Base-by-base conservation (phyloP, 2,113 vertebrate species). In the Phaethornis superciliosus region DNA sequence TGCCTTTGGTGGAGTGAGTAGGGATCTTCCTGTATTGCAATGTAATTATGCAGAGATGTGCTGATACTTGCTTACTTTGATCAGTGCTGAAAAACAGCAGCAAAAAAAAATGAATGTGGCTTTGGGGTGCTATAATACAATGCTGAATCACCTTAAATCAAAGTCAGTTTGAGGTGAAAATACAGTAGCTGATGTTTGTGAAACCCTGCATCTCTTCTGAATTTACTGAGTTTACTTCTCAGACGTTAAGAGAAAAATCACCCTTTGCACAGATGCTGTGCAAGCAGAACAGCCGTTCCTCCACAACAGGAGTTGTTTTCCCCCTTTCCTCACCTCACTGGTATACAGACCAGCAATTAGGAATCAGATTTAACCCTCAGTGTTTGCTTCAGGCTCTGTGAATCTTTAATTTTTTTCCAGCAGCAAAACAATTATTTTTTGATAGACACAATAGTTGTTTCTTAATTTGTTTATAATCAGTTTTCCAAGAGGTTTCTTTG, bases 401-500 rank as follows among this genome's bases (percentile, higher is more conserved):
- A 80, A 27, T 79, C 65, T 89, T 88, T 59, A 71, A 23, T 85
- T 81, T 44, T 83, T 84, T 79, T 77, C 55, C 47, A 79, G 63
- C 49, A 90, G 69, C 42, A 88, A 82, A 89, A 19, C 74, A 78
- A 76, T 89, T 93, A 86, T 85, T 88, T 97, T 97, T 77, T 90
- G 56, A 92, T 90, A 94, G 86, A 64, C 47, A 91, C 1, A 27
- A 35, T 85, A 64, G 84, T 79, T 92, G 87, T 84, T 94, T 90
- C 47, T 75, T 92, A 94, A 89, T 95, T 96, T 95, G 91, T 85
- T 91, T 95, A 65, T 68, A 84, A 93, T 95, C 69, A 59, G 40
- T 93, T 94, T 93, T 92, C 71, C 44, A 74, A 88, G 81, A 75
- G 65, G 14, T 90, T 93, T 69, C 65, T 93, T 93, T 96, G 62